These are phyloP conservation scores for Actenoides hombroni DNA, from an alignment of 2,113 vertebrate genomes.

Conservation along the genomic window DNA sequence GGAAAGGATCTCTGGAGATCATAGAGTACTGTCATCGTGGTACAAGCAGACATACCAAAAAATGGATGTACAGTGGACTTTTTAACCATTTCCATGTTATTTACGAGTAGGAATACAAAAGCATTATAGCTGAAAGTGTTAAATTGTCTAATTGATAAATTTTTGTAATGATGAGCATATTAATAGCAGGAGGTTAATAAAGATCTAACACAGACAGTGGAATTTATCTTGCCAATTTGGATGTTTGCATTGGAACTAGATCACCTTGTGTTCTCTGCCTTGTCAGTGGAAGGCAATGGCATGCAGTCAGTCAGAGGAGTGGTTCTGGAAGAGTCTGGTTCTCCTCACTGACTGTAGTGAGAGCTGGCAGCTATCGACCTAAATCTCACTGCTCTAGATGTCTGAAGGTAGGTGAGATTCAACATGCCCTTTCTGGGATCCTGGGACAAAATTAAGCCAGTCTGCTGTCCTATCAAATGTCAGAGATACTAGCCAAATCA, in stretches of 20 bases:
- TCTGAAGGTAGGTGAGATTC: neutral
- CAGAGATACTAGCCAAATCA: neutral
- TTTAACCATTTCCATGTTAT: neutral
- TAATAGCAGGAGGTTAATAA: neutral
- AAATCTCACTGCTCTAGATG: neutral
- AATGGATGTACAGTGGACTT: neutral
- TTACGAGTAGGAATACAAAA: neutral
- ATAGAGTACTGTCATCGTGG: neutral
- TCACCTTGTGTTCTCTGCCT: neutral
- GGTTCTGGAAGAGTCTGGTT: neutral
- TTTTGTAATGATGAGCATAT: neutral
- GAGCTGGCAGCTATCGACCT: neutral
- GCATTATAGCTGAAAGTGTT: neutral
- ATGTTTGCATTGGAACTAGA: neutral
- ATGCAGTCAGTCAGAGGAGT: neutral
- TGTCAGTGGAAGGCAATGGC: neutral
- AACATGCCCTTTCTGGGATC: no score
- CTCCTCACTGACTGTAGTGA: neutral
- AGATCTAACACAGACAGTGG: neutral
- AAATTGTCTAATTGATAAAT: neutral
- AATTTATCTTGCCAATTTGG: rapidly evolving
- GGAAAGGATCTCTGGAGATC: no score
- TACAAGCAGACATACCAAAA: neutral
- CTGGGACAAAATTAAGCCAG: neutral
- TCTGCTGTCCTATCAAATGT: neutral